phyloP scores from a whole-genome alignment of 2,888 invertebrate genomes.

The Nymphalis urticae region DNA sequence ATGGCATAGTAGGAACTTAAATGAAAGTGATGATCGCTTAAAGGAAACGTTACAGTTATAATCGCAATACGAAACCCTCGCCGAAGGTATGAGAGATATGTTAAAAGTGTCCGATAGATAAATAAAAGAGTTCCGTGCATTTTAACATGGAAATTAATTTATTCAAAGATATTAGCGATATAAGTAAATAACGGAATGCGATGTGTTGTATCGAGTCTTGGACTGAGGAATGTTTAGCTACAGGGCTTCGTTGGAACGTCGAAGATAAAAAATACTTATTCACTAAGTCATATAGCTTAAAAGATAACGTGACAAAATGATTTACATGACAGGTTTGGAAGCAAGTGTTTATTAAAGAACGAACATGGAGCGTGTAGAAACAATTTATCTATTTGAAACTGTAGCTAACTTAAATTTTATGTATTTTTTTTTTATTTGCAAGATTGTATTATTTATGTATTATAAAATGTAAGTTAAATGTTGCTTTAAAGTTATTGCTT shows the following conservation, averaged over 20 bases:
- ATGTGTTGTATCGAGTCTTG: slow-evolving; percentile 57
- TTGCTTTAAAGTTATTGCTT: slow-evolving; percentile 79
- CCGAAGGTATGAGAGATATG: slow-evolving; percentile 1
- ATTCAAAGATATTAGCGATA: slow-evolving; percentile 26
- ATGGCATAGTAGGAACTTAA: background rate
- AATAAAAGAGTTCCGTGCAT: slow-evolving; percentile 4
- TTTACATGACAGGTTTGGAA: slow-evolving; percentile 57
- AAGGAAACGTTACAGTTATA: slow-evolving; percentile 14
- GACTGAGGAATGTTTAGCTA: slow-evolving; percentile 62
- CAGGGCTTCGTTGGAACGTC: slow-evolving; percentile 44
- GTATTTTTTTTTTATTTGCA: slow-evolving; percentile 75
- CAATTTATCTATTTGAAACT: slow-evolving; percentile 75
- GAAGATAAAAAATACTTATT: slow-evolving; percentile 46
- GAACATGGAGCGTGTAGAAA: slow-evolving; percentile 63
- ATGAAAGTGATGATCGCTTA: background rate
- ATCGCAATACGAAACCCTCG: background rate
- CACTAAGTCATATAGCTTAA: slow-evolving; percentile 58
- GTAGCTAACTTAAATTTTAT: slow-evolving; percentile 80
- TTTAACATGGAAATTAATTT: slow-evolving; percentile 12
- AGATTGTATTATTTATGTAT: slow-evolving; percentile 80
- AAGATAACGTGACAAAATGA: slow-evolving; percentile 42
- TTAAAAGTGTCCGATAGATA: slow-evolving; percentile 17
- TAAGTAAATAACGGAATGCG: slow-evolving; percentile 36
- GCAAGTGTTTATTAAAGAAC: slow-evolving; percentile 15
- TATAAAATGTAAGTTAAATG: slow-evolving; percentile 78